phyloP scores from a whole-genome alignment of 2,113 vertebrate genomes.

The Zingel zingel region DNA sequence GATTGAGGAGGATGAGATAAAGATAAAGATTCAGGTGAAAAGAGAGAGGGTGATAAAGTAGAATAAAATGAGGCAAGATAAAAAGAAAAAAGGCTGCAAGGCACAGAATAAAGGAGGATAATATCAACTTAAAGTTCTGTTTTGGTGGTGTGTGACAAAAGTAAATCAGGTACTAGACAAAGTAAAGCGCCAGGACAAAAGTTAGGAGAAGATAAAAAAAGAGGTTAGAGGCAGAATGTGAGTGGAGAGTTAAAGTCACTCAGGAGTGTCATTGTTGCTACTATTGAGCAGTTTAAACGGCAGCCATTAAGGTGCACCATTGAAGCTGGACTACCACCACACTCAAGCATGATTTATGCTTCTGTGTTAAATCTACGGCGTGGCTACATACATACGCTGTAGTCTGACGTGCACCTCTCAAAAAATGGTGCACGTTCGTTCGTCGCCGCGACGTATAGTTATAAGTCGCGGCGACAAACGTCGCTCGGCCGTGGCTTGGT shows the following conservation, averaged over 20 bases:
- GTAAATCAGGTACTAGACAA: neutral
- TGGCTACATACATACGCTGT: too few species aligned
- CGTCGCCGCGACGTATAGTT: too few species aligned
- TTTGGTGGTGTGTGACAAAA: neutral
- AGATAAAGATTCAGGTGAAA: neutral
- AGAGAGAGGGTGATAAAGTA: conserved; percentile 1
- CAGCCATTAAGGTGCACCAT: conserved; percentile 1
- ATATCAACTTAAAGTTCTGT: neutral
- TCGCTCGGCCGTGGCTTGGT: too few species aligned
- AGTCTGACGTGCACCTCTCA: too few species aligned
- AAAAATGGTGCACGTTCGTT: too few species aligned
- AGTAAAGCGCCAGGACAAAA: neutral
- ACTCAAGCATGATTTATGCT: neutral
- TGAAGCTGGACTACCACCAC: conserved; percentile 2
- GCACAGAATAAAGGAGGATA: neutral
- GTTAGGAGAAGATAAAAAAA: conserved; percentile 8
- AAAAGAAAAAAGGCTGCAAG: neutral
- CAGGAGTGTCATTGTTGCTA: conserved; percentile 11
- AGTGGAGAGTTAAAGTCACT: conserved; percentile 8
- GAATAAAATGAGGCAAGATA: neutral
- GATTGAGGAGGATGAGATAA: neutral
- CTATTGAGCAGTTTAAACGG: neutral
- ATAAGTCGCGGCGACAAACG: too few species aligned
- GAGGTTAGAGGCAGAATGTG: neutral
- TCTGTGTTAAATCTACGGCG: too few species aligned